Evolutionary conservation across 2,888 invertebrate species (phyloP), one percentile per base, ranked within the genome.

Genomic region (Zelleria hepariella): DNA sequence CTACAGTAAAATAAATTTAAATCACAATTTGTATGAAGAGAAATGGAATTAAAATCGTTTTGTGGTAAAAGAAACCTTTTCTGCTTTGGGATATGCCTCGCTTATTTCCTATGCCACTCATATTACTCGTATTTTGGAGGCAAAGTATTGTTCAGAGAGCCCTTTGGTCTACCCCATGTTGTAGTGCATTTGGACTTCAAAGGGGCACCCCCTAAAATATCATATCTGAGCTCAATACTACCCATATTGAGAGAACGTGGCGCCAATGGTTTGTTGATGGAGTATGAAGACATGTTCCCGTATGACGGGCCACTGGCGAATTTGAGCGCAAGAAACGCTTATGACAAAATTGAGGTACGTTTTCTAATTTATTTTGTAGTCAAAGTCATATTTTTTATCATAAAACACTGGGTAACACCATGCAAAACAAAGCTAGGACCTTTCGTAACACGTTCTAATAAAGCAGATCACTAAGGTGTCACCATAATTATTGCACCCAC

Each of bases 251-350:
- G 85, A 57, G 81, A 82, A 24, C 72, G 92, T 49, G 94, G 95
- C n/a, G 95, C 93, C 0, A 96, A 94, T 24, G 95, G 95, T 0
- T 72, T 96, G 15, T 80, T 96, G 4, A 86, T 96, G 42, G 96
- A 96, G 73, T 96, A 96, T 74, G 96, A 96, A 76, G 96, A 96
- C 68, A 95, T 94, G 94, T 96, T 96, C 78, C 96, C 96, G 0
- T 96, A 93, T 74, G 78, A 86, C 32, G 93, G 91, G 0, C 74
- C 73, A 6, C 76, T 94, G 6, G 75, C 75, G 26, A 91, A 91
- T 65, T 79, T 94, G 49, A 89, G 92, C 51, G 92, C 93, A 4
- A 78, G 76, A 2, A 92, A 94, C 73, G 90, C 92, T 59, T 96
- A 96, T 71, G 81, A 64, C 0, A 78, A 66, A 66, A 5, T 51